These are phyloP conservation scores for Tetramorium parvispinum DNA, from an alignment of 1,140 invertebrate genomes.

Conservation along the genomic window DNA sequence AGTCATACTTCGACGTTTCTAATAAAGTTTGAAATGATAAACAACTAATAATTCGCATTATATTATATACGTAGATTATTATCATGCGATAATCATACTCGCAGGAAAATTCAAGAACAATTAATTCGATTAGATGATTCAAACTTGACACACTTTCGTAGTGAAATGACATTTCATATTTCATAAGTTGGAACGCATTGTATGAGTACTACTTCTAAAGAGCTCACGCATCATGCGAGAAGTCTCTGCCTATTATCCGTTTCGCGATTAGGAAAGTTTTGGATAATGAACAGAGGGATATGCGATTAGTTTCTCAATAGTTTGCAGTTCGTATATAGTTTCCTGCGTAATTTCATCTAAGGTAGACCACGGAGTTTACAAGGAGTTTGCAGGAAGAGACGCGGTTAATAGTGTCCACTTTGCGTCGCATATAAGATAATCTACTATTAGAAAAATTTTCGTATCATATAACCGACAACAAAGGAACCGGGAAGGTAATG, in stretches of 20 bases:
- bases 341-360: slow-evolving; percentile 40
- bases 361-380: slow-evolving; percentile 49
- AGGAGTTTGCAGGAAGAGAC: slow-evolving; percentile 32
- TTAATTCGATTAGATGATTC: slow-evolving; percentile 5
- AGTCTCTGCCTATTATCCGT: slow-evolving; percentile 52
- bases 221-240: slow-evolving; percentile 12
- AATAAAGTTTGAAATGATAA: slow-evolving; percentile 7
- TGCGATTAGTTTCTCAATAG: slow-evolving; percentile 59
- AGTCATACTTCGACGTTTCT: background rate
- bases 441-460: background rate
- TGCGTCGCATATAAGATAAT: background rate
- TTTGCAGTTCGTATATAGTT: slow-evolving; percentile 56
- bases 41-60: slow-evolving; percentile 6
- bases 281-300: slow-evolving; percentile 57
- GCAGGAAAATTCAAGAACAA: background rate
- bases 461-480: background rate
- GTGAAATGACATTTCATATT: slow-evolving; percentile 25
- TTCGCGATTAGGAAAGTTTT: slow-evolving; percentile 55
- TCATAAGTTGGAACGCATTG: slow-evolving; percentile 5
- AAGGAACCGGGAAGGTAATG: background rate
- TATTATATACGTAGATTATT: slow-evolving; percentile 35
- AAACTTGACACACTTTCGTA: slow-evolving; percentile 12
- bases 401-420: slow-evolving; percentile 51
- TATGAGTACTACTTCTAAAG: slow-evolving; percentile 14
- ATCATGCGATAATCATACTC: background rate